Conservation (phyloP, 2,797 vertebrate genomes). For the Schizothorax lantsangensis region DNA sequence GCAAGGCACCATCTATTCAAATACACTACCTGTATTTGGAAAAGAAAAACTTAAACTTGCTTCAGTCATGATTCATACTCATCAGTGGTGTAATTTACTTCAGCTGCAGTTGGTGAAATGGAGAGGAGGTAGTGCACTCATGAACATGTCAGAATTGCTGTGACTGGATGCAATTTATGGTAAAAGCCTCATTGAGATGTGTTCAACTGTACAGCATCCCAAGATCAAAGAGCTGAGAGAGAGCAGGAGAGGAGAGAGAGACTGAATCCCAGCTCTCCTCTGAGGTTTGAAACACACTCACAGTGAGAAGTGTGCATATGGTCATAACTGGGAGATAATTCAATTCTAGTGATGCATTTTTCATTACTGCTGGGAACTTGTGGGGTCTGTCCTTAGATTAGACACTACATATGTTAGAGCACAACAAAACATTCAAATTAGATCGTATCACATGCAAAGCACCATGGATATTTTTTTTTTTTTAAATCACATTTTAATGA, state of each 20-base stretch:
- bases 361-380: slow-evolving; percentile 40
- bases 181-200: slow-evolving; percentile 28
- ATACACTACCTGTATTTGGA: background rate
- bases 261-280: slow-evolving; percentile 15
- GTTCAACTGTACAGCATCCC: slow-evolving; percentile 3
- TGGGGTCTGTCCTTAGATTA: slow-evolving; percentile 27
- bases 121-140: slow-evolving; percentile 4
- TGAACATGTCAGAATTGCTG: background rate
- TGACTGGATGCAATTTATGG: slow-evolving; percentile 17
- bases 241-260: background rate
- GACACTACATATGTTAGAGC: slow-evolving; percentile 19
- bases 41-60: background rate
- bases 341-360: slow-evolving; percentile 38
- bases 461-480: no score
- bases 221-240: slow-evolving; percentile 36
- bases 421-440: slow-evolving; percentile 14
- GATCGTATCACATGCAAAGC: background rate
- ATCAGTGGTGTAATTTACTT: background rate
- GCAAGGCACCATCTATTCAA: background rate
- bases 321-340: slow-evolving; percentile 53
- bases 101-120: background rate
- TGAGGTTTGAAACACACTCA: slow-evolving; percentile 28
- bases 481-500: no score
- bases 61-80: background rate
- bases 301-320: slow-evolving; percentile 37